Base-by-base conservation (phyloP, 2,113 vertebrate genomes). In the Corythornis cristatus region DNA sequence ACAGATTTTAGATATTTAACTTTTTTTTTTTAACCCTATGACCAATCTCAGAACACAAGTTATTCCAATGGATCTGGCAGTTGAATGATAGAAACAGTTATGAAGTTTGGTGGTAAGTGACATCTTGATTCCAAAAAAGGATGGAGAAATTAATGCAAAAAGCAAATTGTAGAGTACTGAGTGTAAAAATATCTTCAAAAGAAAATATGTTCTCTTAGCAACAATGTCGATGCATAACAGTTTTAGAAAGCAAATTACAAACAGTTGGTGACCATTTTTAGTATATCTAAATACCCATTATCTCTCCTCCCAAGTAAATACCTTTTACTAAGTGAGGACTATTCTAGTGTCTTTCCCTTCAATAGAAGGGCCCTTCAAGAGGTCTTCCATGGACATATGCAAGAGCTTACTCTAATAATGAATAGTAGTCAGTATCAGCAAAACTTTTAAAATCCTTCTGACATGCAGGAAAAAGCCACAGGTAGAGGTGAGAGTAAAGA, bases 241-340 rank as follows among this genome's bases (percentile, higher is more conserved):
- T 15, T 17, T 57, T 54, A 31, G 56, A 62, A 62, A 25, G 3
- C 53, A 79, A 67, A 23, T 40, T 56, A 26, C 5, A 54, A 80
- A 60, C 3, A 18, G 4, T 35, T 60, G 15, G 6, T n/a, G 14
- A n/a, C 20, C 12, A 25, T 82, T 54, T 65, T 42, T 12, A 25
- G 19, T 64, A 31, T 20, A 31, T 0, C 0, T 50, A 51, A 50
- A 17, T 31, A 60, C 1, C 5, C 7, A 7, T 67, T 21, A 6
- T 74, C 17, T 5, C 9, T 66, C 3, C 6, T 72, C 19, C 11
- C 6, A 23, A 37, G 23, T 4, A 70, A 37, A 58, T 40, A 50
- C 11, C 43, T 29, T 13, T 51, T 76, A 33, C 23, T 70, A 23
- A 64, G 6, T 43, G 31, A 62, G 42, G 33, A 53, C 5, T 33